Percentiles rank a stretch among this genome's conserved stretches.
Conservation (phyloP, 2,113 vertebrate species). For the Camelus dromedarius region DNA sequence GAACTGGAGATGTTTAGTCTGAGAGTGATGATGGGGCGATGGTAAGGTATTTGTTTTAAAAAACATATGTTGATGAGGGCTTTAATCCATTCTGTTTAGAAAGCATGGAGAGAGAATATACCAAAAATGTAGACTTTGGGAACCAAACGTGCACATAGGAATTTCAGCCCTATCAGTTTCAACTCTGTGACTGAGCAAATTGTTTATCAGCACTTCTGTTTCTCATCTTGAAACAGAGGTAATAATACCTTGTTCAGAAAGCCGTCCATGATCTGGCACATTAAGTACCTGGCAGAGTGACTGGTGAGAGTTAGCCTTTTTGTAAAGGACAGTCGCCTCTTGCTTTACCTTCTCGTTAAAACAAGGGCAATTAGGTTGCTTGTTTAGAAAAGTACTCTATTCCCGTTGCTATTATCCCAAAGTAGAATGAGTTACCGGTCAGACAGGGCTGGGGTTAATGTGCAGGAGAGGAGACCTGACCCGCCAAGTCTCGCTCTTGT, state of each 20-base stretch:
- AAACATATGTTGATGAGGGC: background rate
- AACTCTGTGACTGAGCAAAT: background rate
- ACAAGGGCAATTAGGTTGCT: background rate
- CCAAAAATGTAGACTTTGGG: background rate
- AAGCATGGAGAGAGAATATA: background rate
- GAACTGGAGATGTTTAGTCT: background rate
- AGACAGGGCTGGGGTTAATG: background rate
- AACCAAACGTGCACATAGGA: background rate
- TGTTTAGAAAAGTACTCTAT: background rate
- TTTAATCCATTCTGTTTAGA: background rate
- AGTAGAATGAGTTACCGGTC: background rate
- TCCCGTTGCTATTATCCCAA: background rate
- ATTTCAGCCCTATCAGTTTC: background rate
- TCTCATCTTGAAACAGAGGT: background rate
- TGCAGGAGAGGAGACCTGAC: too few relatives aligned
- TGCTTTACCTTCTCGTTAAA: background rate
- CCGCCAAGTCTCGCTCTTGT: background rate
- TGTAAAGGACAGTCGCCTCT: background rate
- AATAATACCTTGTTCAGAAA: slow-evolving; percentile 28
- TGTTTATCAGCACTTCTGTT: background rate
- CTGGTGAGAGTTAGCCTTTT: background rate
- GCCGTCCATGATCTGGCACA: background rate
- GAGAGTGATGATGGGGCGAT: background rate
- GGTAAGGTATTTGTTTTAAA: background rate
- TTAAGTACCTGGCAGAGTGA: background rate